Base-by-base conservation (phyloP, 2,797 vertebrate genomes). In the Pseudomugil gertrudae region DNA sequence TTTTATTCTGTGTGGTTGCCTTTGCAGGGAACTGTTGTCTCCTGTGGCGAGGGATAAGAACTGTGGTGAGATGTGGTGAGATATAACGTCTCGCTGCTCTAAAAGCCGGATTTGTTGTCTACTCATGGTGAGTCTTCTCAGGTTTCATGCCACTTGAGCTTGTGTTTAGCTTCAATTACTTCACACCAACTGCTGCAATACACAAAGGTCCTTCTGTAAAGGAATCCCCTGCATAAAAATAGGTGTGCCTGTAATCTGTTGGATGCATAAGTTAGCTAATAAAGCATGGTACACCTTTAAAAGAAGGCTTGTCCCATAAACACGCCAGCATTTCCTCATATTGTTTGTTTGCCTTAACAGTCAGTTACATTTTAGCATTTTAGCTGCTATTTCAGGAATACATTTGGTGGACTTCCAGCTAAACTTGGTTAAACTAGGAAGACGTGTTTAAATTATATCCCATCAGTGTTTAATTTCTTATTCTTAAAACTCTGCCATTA, bases 121-220 rank as follows among this genome's bases (percentile, higher is more conserved):
- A 35, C 83, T 86, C 79, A 89, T 87, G 90, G 92, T 92, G 84
- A 91, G 90, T 91, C 82, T 54, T 45, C 72, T 78, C 55, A 35
- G 48, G 63, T 74, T 85, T 72, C 66, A 67, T 9, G 48, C 21
- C 54, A 62, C 54, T 76, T 64, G 55, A 72, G 72, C 71, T 45
- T 1, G 47, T 19, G 27, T 33, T 5, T 51, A 36, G 27, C 45
- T 1, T 27, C 29, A 56, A 63, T 47, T 38, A 74, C 38, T 72
- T 73, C 48, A 45, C 70, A 57, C 32, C 27, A 52, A 32, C 32
- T 21, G 64, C 52, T 40, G 52, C 63, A 21, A 50, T 45, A 45
- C 47, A 54, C 30, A 33, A 0, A 58, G 38, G 47, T 74, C 63
- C 36, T 23, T 1, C 0, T 21, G 57, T 17, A 32, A 35, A 33